phyloP scores from a whole-genome alignment of 1,140 invertebrate species.

The Drosophila bocki region DNA sequence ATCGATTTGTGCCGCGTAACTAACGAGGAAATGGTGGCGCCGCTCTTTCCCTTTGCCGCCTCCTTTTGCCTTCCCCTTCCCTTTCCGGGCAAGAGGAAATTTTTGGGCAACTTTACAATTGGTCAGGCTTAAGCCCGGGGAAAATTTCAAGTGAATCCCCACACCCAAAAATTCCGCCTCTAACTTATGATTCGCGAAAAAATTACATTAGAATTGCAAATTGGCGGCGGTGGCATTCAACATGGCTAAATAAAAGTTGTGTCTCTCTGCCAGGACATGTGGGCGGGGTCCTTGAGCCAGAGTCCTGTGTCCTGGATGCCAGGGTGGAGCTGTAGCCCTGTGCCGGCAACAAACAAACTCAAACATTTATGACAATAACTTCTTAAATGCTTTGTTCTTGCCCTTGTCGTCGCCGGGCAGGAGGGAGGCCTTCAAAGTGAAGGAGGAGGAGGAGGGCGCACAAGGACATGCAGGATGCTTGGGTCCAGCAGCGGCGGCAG shows the following conservation, averaged over 20 bases:
- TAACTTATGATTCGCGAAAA: conserved; percentile 83
- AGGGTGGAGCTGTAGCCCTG: conserved; percentile 2
- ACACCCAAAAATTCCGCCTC: conserved; percentile 27
- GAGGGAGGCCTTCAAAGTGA: conserved; percentile 21
- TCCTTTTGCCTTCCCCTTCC: background rate
- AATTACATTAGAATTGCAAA: conserved; percentile 84
- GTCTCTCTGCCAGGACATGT: conserved; percentile 55
- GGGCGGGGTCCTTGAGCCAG: background rate
- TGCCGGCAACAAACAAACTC: conserved; percentile 69
- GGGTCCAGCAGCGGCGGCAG: conserved; percentile 51
- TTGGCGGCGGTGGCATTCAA: conserved; percentile 64
- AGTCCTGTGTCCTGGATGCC: background rate
- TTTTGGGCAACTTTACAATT: conserved; percentile 59
- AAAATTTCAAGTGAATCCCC: conserved; percentile 62
- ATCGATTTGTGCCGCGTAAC: conserved; percentile 71
- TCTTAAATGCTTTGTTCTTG: conserved; percentile 80
- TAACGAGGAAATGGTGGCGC: conserved; percentile 42
- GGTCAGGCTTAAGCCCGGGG: conserved; percentile 50
- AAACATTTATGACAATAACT: conserved; percentile 84
- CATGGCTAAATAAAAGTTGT: conserved; percentile 79
- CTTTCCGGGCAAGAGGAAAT: background rate
- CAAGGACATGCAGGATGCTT: conserved; percentile 59
- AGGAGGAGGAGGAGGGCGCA: conserved; percentile 7
- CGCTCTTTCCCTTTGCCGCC: background rate
- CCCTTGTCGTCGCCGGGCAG: conserved; percentile 36